Base-by-base conservation (phyloP, 2,888 invertebrate species). In the Eudasyphora cyanicolor region DNA sequence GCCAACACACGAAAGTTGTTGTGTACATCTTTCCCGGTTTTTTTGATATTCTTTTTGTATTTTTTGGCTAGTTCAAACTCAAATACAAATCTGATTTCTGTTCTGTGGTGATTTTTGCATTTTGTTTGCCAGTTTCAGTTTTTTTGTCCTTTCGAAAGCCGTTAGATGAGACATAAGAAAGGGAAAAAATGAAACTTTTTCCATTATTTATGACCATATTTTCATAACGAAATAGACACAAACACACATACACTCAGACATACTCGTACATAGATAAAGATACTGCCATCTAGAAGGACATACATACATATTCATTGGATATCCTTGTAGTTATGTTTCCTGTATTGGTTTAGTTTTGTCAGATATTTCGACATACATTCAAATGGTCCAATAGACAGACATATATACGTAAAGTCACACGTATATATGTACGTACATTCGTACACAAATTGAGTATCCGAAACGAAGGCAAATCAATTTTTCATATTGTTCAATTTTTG, bases 381-480 rank as follows among this genome's bases (percentile, higher is more conserved):
- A 17, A 17, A 32, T 6, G 8, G 32, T 8, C 32, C n/a, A n/a
- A n/a, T n/a, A n/a, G 35, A 12, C 54, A 6, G 54, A 12, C 57
- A 49, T 17, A 17, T 6, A 49, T 49, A 17, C 17, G 17, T 49
- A 32, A 32, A 32, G 32, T 8, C 32, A 45, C n/a, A 45, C 45
- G n/a, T 45, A 45, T 3, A 45, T 45, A 45, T 45, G 45, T 57
- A 27, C 17, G 49, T 17, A 17, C 2, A 6, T 49, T 17, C 17
- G 49, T 45, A 45, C 45, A n/a, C 8, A 35, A 38, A 74, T 42
- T 70, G 57, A 62, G 32, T 74, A 70, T 60, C 32, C 17, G 51
- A 73, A 74, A 57, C 24, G 77, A 80, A 80, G 77, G 75, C 75
- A 80, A 83, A 83, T 83, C 83, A 83, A 83, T 83, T 83, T 80